Evolutionary conservation across 2,797 vertebrate species (phyloP).

Genomic region (Phylloscopus collybita): DNA sequence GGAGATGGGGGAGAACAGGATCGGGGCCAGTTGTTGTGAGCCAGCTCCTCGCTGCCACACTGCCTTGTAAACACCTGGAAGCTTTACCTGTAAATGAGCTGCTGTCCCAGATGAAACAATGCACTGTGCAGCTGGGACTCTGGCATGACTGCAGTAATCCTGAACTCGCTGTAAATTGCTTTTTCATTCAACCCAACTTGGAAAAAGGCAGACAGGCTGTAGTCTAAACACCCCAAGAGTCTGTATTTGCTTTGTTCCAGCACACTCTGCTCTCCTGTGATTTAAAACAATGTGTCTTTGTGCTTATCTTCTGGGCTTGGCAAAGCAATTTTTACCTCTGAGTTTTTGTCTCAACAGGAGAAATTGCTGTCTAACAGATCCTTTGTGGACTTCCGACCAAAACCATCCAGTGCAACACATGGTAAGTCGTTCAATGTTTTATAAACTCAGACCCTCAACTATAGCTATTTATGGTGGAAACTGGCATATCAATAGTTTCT

Average conservation of each 20-base stretch:
- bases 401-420: conserved; percentile 26
- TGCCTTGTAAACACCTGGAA: conserved; percentile 30
- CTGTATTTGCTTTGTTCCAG: conserved; percentile 63
- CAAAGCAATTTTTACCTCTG: conserved; percentile 51
- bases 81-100: conserved; percentile 25
- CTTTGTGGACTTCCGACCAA: conserved; percentile 58
- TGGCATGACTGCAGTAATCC: conserved; percentile 23
- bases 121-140: not conserved
- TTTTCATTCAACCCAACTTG: conserved; percentile 54
- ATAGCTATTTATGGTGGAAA: conserved; percentile 50
- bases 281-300: conserved; percentile 65
- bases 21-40: not conserved
- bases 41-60: not conserved
- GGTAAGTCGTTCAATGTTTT: conserved; percentile 50
- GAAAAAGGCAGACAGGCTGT: conserved; percentile 48
- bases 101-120: not conserved
- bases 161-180: conserved; percentile 13
- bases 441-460: conserved; percentile 36
- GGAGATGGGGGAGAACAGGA: not conserved
- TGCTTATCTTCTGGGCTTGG: conserved; percentile 67
- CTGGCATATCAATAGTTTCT: conserved; percentile 20
- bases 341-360: conserved; percentile 61
- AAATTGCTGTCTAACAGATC: conserved; percentile 44
- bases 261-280: conserved; percentile 20
- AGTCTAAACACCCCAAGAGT: conserved; percentile 58